phyloP scores from a whole-genome alignment of 2,113 vertebrate species.

The Phylloscopus trochilus region DNA sequence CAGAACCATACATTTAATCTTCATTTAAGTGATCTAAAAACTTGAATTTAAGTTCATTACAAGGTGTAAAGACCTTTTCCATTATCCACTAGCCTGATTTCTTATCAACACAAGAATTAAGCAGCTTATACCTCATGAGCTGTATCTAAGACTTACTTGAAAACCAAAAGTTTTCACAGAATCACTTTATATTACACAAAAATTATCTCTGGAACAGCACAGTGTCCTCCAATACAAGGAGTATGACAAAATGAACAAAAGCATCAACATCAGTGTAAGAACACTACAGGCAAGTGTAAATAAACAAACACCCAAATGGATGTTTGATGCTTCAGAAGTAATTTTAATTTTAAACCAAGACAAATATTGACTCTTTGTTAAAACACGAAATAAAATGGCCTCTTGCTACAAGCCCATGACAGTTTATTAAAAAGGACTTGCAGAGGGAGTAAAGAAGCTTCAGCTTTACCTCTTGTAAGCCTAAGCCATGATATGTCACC shows the following conservation, averaged over 20 bases:
- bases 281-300: neutral
- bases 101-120: neutral
- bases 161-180: neutral
- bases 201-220: neutral
- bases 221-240: neutral
- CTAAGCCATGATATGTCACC: neutral
- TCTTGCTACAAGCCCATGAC: neutral
- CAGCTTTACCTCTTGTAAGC: neutral
- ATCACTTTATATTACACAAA: neutral
- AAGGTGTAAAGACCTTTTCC: neutral
- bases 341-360: neutral
- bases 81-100: neutral
- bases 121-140: neutral
- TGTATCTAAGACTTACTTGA: neutral
- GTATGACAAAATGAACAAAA: neutral
- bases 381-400: neutral
- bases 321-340: neutral
- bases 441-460: neutral
- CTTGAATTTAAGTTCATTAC: neutral
- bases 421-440: neutral
- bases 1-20: neutral
- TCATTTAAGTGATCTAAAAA: neutral
- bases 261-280: neutral
- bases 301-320: neutral
- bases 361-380: neutral